phyloP scores from a whole-genome alignment of 1,140 invertebrate species.

The Heliconius eleuchia region DNA sequence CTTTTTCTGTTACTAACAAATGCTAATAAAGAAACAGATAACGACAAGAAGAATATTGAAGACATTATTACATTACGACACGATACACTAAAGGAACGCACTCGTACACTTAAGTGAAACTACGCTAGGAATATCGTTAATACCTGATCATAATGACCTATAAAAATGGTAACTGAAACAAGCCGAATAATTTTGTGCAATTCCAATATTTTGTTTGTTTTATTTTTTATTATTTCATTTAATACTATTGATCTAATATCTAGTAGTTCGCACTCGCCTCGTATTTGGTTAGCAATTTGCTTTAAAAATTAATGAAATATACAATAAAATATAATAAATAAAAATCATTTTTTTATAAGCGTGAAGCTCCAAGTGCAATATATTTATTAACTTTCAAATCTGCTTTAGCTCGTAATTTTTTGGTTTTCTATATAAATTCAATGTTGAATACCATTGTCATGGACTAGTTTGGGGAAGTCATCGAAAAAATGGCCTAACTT shows the following conservation, averaged over 20 bases:
- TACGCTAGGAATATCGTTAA: slow-evolving; percentile 48
- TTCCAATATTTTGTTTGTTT: slow-evolving; percentile 1
- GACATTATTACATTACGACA: too few species aligned
- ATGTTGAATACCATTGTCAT: slow-evolving; percentile 38
- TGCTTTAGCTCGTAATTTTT: slow-evolving; percentile 26
- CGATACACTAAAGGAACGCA: slow-evolving; percentile 1
- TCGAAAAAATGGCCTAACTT: neutral
- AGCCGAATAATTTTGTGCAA: slow-evolving; percentile 44
- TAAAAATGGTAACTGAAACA: slow-evolving; percentile 58
- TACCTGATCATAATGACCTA: slow-evolving; percentile 44
- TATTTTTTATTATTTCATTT: neutral
- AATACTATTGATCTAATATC: slow-evolving; percentile 1
- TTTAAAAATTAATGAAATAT: slow-evolving; percentile 6
- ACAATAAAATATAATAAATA: slow-evolving; percentile 18
- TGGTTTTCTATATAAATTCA: slow-evolving; percentile 27
- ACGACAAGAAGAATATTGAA: neutral
- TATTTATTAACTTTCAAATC: slow-evolving; percentile 25
- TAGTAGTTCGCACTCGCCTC: neutral
- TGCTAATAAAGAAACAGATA: slow-evolving; percentile 4
- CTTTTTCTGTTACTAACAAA: slow-evolving; percentile 12
- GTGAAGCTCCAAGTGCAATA: slow-evolving; percentile 24
- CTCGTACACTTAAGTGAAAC: slow-evolving; percentile 27
- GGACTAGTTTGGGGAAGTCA: slow-evolving; percentile 32
- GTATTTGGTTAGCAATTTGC: slow-evolving; percentile 2
- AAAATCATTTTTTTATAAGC: slow-evolving; percentile 24